Evolutionary conservation across 2,888 invertebrate genomes (phyloP).

Genomic region (Andrena dorsata): DNA sequence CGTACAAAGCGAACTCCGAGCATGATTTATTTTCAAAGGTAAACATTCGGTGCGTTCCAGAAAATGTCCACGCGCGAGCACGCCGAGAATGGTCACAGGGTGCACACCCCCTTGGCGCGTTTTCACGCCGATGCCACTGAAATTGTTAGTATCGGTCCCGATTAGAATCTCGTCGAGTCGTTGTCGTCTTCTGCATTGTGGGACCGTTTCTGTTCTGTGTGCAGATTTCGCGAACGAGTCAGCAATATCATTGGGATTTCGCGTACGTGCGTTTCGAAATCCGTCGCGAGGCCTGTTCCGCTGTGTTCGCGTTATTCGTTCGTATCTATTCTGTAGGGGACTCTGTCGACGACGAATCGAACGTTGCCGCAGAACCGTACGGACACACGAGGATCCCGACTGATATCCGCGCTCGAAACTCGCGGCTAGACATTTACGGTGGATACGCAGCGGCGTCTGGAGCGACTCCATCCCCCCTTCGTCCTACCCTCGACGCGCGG

Average conservation of each 20-base stretch:
- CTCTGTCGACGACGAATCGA: not conserved
- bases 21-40: too few species aligned
- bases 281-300: conserved; percentile 27
- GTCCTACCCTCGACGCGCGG: not conserved
- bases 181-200: not conserved
- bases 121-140: too few species aligned
- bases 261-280: conserved; percentile 14
- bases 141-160: not conserved
- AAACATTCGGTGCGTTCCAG: too few species aligned
- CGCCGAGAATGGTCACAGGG: too few species aligned
- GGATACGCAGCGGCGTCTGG: not conserved
- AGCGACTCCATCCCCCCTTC: conserved; percentile 6
- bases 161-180: conserved; percentile 18
- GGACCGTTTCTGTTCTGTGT: not conserved
- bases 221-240: conserved; percentile 38
- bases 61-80: too few species aligned
- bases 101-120: too few species aligned
- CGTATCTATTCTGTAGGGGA: conserved; percentile 15
- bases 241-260: conserved; percentile 54
- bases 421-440: conserved; percentile 3
- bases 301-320: conserved; percentile 17
- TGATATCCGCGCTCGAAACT: conserved; percentile 18
- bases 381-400: conserved; percentile 20
- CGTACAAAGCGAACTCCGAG: too few species aligned
- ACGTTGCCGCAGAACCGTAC: not conserved